These are phyloP conservation scores for Antigone vipio DNA, from an alignment of 2,113 vertebrate genomes.

Conservation along the genomic window DNA sequence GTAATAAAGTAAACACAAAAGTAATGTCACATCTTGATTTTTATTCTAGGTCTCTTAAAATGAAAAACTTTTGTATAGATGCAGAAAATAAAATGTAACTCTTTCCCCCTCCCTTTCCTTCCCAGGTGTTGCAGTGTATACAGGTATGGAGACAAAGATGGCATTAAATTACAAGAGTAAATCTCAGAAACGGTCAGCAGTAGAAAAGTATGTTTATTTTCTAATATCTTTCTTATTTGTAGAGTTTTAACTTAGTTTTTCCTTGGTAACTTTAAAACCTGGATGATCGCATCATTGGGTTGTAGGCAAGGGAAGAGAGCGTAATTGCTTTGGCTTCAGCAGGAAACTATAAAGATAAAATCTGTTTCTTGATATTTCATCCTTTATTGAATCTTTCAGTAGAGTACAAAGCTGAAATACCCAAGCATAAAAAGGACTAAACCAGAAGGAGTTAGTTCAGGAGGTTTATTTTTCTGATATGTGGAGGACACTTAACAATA, in stretches of 20 bases:
- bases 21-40: neutral
- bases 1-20: neutral
- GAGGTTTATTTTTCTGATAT: neutral
- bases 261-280: neutral
- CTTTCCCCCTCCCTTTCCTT: slow-evolving; percentile 26
- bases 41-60: neutral
- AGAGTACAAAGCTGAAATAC: neutral
- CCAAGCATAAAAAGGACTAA: neutral
- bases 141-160: slow-evolving; percentile 99
- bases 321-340: neutral
- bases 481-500: neutral
- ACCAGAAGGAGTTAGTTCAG: neutral
- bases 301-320: neutral
- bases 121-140: slow-evolving; percentile 95
- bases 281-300: neutral
- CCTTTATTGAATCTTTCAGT: neutral
- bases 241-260: slow-evolving; percentile 22
- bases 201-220: slow-evolving; percentile 90
- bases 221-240: neutral
- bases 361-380: neutral
- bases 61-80: neutral
- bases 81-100: neutral
- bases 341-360: neutral
- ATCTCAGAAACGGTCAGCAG: slow-evolving; percentile 97
- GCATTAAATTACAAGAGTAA: slow-evolving; percentile 99